Evolutionary conservation across 2,888 invertebrate species (phyloP).

Genomic region (Noctua janthina): DNA sequence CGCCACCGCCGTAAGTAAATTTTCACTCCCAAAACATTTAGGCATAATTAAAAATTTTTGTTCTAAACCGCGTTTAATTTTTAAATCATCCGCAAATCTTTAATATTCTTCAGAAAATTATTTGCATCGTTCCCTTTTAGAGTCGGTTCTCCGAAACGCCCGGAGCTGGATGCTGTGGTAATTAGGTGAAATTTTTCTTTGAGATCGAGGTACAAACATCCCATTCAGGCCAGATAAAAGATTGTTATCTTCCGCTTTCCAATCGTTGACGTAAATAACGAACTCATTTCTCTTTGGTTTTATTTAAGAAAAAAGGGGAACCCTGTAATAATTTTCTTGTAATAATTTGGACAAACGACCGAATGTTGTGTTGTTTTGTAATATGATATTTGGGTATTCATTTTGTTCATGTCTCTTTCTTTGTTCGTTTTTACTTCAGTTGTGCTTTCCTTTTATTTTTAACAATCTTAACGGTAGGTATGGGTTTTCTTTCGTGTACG

Average conservation of each 20-base stretch:
- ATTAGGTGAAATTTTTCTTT: slow-evolving; percentile 85
- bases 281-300: slow-evolving; percentile 79
- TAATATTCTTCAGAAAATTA: slow-evolving; percentile 70
- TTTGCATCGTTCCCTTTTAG: slow-evolving; percentile 74
- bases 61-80: slow-evolving; percentile 62
- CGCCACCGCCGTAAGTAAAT: not conserved
- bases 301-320: slow-evolving; percentile 70
- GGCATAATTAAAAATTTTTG: slow-evolving; percentile 56
- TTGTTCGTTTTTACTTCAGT: slow-evolving; percentile 39
- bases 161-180: slow-evolving; percentile 76
- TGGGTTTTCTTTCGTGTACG: slow-evolving; percentile 3
- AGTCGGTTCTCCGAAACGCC: slow-evolving; percentile 67
- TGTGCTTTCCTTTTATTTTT: slow-evolving; percentile 16
- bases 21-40: slow-evolving; percentile 41
- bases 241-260: slow-evolving; percentile 79
- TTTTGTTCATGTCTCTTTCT: slow-evolving; percentile 39
- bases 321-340: slow-evolving; percentile 67
- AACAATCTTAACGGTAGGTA: not conserved
- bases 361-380: slow-evolving; percentile 57
- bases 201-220: slow-evolving; percentile 83
- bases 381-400: slow-evolving; percentile 50
- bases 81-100: slow-evolving; percentile 68
- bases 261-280: slow-evolving; percentile 85
- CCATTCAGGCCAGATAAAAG: slow-evolving; percentile 84
- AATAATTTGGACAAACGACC: slow-evolving; percentile 58